Base-by-base conservation (phyloP, 2,888 invertebrate species). In the Cheiracanthium punctorium region DNA sequence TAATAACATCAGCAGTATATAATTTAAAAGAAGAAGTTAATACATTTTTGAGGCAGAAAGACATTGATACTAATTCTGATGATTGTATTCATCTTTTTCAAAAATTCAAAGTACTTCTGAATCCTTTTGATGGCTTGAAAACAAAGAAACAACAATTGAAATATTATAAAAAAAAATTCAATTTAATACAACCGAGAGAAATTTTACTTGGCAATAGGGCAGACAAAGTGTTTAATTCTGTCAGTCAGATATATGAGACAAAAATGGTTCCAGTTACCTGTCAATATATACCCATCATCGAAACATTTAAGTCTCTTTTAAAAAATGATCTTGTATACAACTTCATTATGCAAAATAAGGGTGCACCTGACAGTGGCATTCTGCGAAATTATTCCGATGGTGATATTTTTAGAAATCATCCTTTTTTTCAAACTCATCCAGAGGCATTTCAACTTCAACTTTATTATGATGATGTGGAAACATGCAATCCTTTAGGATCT, bases 201-300 rank as follows among this genome's bases (percentile, higher is more conserved):
- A 65, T 65, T 29, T 65, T 1, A 30, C n/a, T 29, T 14, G 65
- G 65, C 10, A 29, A 8, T 1, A 65, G 65, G 29, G 8, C 29
- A 7, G 65, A 65, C 29, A 28, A 65, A 65, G 65, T 65, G 0
- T 65, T 65, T 10, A 29, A 65, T 65, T 65, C 65, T 65, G 0
- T 29, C 0, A 1, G 14, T 10, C 1, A 65, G 0, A 12, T 14
- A 0, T 65, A 29, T 24, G 28, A 65, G 10, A 24, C 65, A 0
- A 65, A 65, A 65, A 65, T 30, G 14, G 58, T 58, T n/a, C 48
- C 58, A 58, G 58, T 58, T 58, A 58, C 58, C 8, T 58, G 58
- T 4, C 58, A 58, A n/a, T 58, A 58, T 58, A 20, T 58, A 1
- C 28, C 58, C 12, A 58, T 58, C 10, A 58, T 58, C n/a, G 58